Base-by-base conservation (phyloP, 2,888 invertebrate species). In the Pomacea canaliculata region DNA sequence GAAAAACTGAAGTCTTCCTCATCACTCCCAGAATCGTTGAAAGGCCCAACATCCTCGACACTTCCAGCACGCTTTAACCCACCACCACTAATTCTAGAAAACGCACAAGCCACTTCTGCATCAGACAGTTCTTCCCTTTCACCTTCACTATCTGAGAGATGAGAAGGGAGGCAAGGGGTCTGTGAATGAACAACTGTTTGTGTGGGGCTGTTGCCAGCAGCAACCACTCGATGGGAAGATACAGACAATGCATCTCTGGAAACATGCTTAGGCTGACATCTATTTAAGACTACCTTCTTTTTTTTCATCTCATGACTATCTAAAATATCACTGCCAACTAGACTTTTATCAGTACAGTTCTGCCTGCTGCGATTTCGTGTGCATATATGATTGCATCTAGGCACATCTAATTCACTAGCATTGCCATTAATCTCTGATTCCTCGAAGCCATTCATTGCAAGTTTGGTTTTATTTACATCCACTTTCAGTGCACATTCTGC, bases 1-100 rank as follows among this genome's bases (percentile, higher is more conserved):
- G 71, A 67, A 56, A 70, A 69, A 51, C 72, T 65, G 27, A 71
- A 71, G 37, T 72, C 72, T 37, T 76, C 76, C 51, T 72, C 67
- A 1, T 62, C 75, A 48, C 72, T 76, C 16, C 23, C 60, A 19
- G n/a, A 68, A 27, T 66, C 76, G 59, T 27, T 46, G 48, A 65
- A 63, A 73, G 51, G 18, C 27, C 60, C 62, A 65, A n/a, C 49
- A 37, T 74, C 60, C 16, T 60, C 46, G 37, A 56, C 48, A n/a
- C 70, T 65, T 63, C 69, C 37, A 27, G 48, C 27, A 46, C 37
- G 68, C 48, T 27, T n/a, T 12, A 46, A 19, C 12, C 27, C 19
- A 23, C 18, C 48, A 46, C 68, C 13, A 37, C 68, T 27, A 46
- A 68, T 27, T 27, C 48, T 68, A 46, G 68, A 68, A 27, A 68